Base-by-base conservation (phyloP, 1,140 invertebrate species). In the Drosophila triauraria region DNA sequence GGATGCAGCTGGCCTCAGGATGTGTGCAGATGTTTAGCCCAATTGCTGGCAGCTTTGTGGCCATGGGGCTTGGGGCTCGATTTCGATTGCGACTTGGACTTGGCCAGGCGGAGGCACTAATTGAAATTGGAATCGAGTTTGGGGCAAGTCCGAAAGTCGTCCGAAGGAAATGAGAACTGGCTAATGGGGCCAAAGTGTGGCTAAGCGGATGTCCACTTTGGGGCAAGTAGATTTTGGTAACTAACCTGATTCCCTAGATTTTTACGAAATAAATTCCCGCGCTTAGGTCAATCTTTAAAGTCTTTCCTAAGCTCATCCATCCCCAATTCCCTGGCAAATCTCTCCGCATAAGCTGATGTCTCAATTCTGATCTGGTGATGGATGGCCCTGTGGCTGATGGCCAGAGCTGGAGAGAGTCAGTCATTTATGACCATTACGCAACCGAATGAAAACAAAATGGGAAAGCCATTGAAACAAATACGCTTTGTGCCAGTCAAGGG, bases 11-110 rank as follows among this genome's bases (percentile, higher is more conserved):
- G 35, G 35, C 67, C 62, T 25, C 62, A 70, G 67, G 67, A 56
- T 63, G 42, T 74, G 58, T 77, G 64, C 46, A 67, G 67, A 70
- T 70, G 67, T 67, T 70, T 67, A 57, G 50, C 42, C 43, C 63
- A 60, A 63, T 47, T 56, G 53, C 78, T 58, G 54, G 69, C 68
- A 86, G 78, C 82, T 82, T 86, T 86, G 82, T 56, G 78, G 82
- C 80, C 83, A 20, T 20, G 20, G 20, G 20, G 68, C 78, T 74
- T 64, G 65, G 77, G 48, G 38, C 64, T 30, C 4, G 17, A 46
- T 6, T 27, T 40, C 23, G 9, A 35, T 38, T 53, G n/a, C 17
- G 15, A 48, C 47, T 42, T 53, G 61, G 20, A 46, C 51, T n/a
- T 48, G 67, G 27, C 32, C 56, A 40, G 27, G 40, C 56, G 27